Percentiles rank a stretch among this genome's conserved stretches.
phyloP scores from a whole-genome alignment of 2,888 invertebrate species.

The Oscheius myriophilus region DNA sequence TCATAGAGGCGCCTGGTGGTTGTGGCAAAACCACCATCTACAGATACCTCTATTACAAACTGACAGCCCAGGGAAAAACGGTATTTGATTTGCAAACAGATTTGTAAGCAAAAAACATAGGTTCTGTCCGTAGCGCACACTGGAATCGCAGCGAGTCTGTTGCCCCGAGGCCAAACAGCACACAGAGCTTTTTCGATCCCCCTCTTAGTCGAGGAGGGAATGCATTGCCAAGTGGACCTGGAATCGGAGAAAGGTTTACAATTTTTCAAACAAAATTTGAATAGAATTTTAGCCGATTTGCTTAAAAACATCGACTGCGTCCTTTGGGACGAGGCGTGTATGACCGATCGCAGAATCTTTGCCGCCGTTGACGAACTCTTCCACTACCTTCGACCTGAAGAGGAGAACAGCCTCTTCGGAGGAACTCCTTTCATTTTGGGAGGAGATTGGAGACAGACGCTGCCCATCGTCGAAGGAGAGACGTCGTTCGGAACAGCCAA shows the following conservation, averaged over 20 bases:
- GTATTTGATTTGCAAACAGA: neutral
- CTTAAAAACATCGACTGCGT: neutral
- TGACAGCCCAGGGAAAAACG: neutral
- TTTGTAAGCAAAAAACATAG: neutral
- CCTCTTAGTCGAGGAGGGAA: neutral
- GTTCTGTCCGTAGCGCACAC: constrained; percentile 7
- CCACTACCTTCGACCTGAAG: neutral
- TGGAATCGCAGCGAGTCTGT: constrained; percentile 8
- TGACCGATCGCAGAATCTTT: constrained; percentile 23
- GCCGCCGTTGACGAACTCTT: constrained; percentile 3
- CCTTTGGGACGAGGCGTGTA: constrained; percentile 24
- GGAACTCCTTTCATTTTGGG: neutral
- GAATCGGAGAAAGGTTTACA: neutral
- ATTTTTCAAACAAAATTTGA: neutral
- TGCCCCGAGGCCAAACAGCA: neutral
- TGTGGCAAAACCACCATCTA: constrained; percentile 32
- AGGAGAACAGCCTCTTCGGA: neutral
- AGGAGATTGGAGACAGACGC: constrained; percentile 1
- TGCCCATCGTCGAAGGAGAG: constrained; percentile 2
- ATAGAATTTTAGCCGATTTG: neutral
- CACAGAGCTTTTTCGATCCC: constrained; percentile 8
- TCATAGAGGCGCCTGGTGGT: constrained; percentile 30
- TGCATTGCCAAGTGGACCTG: neutral
- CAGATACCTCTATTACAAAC: constrained; percentile 13
- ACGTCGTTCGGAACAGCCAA: no score